These are phyloP conservation scores for Tetragonisca angustula DNA, from an alignment of 2,888 invertebrate species.

Conservation along the genomic window DNA sequence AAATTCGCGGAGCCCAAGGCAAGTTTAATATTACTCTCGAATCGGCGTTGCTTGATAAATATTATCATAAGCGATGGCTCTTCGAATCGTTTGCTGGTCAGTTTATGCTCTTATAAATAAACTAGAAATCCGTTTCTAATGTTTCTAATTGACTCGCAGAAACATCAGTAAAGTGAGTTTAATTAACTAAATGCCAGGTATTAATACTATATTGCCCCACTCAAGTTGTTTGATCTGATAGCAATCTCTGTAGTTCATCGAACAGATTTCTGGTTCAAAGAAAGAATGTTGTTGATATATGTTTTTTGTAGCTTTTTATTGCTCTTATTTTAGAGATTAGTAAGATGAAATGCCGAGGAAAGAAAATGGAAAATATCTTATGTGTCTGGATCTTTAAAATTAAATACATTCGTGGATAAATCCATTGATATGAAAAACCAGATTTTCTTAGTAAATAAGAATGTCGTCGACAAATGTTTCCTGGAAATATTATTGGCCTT, in stretches of 20 bases:
- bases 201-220: background rate
- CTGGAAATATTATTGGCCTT: background rate
- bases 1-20: constrained; percentile 17
- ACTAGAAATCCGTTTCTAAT: constrained; percentile 5
- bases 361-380: background rate
- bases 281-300: background rate
- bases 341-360: background rate
- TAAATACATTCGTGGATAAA: background rate
- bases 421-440: background rate
- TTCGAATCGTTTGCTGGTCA: constrained; percentile 31
- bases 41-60: constrained; percentile 36
- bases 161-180: constrained; percentile 1
- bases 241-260: background rate
- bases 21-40: constrained; percentile 35
- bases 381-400: background rate
- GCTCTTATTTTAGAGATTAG: background rate
- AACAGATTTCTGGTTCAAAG: background rate
- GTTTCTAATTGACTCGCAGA: background rate
- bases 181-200: background rate
- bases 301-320: background rate
- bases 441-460: background rate
- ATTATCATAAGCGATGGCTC: constrained; percentile 31
- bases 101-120: constrained; percentile 52
- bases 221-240: background rate
- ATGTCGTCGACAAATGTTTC: background rate